A percentile compares a stretch with the other conserved stretches of the same genome.
phyloP scores from a whole-genome alignment of 2,888 invertebrate species.

The Eilema caniola region DNA sequence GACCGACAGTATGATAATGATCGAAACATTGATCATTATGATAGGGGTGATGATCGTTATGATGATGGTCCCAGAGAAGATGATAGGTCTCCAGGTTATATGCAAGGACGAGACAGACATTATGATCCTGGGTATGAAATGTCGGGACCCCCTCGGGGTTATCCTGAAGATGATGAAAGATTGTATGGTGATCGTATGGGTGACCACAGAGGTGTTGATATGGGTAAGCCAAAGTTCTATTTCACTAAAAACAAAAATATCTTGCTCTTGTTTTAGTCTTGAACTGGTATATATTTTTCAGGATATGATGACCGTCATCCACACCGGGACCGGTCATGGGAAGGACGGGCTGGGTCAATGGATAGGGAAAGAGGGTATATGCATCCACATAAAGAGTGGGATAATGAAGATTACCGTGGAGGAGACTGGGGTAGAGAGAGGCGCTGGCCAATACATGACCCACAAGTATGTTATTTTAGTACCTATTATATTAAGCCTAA shows the following conservation, averaged over 20 bases:
- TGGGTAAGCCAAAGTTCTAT: conserved; percentile 63
- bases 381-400: conserved; percentile 84
- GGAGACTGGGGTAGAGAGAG: conserved; percentile 84
- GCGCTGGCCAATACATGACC: conserved; percentile 82
- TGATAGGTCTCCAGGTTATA: conserved; percentile 80
- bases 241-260: conserved; percentile 1
- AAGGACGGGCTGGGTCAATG: conserved; percentile 80
- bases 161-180: conserved; percentile 85
- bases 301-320: conserved; percentile 84
- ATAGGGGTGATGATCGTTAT: conserved; percentile 79
- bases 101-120: conserved; percentile 79
- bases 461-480: conserved; percentile 66
- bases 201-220: conserved; percentile 78
- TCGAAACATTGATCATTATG: conserved; percentile 84
- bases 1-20: conserved; percentile 82
- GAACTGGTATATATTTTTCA: conserved; percentile 36
- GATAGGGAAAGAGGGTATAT: conserved; percentile 82
- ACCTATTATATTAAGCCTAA: neutral
- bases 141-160: conserved; percentile 80
- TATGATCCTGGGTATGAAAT: conserved; percentile 82
- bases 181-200: conserved; percentile 82
- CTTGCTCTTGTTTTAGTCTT: neutral
- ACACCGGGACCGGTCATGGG: conserved; percentile 86
- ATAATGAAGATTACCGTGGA: conserved; percentile 85
- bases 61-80: conserved; percentile 79